phyloP scores from a whole-genome alignment of 2,113 vertebrate genomes.

The rat (Rattus norvegicus) region DNA sequence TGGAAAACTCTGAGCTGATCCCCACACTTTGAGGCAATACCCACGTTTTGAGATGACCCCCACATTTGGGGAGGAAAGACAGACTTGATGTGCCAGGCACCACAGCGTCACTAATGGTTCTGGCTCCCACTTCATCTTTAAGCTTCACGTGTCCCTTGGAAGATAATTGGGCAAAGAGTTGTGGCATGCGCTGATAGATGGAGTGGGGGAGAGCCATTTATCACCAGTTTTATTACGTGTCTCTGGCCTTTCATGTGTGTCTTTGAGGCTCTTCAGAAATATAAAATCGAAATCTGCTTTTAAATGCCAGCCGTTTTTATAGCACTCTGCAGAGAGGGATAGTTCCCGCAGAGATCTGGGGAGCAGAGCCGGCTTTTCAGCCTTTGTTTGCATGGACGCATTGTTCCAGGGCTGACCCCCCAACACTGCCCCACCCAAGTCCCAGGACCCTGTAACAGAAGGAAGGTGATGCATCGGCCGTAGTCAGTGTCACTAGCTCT shows the following conservation, averaged over 20 bases:
- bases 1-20: background rate
- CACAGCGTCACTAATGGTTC: background rate
- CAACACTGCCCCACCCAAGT: background rate
- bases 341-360: background rate
- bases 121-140: background rate
- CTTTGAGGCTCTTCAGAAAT: constrained; percentile 32
- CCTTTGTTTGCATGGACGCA: background rate
- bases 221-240: background rate
- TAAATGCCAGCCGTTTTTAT: background rate
- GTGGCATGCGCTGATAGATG: background rate
- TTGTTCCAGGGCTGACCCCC: background rate
- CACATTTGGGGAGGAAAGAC: background rate
- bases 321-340: background rate
- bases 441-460: background rate
- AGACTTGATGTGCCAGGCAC: too few relatives aligned
- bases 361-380: background rate
- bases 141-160: background rate
- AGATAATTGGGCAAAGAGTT: constrained; percentile 26
- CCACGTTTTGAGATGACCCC: background rate
- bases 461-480: background rate
- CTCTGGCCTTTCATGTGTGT: constrained; percentile 3
- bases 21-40: background rate
- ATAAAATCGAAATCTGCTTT: constrained; percentile 26
- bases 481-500: background rate
- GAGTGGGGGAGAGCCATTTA: background rate